Evolutionary conservation across 2,113 vertebrate species (phyloP).

Genomic region (Cryptomyrus ogoouensis): DNA sequence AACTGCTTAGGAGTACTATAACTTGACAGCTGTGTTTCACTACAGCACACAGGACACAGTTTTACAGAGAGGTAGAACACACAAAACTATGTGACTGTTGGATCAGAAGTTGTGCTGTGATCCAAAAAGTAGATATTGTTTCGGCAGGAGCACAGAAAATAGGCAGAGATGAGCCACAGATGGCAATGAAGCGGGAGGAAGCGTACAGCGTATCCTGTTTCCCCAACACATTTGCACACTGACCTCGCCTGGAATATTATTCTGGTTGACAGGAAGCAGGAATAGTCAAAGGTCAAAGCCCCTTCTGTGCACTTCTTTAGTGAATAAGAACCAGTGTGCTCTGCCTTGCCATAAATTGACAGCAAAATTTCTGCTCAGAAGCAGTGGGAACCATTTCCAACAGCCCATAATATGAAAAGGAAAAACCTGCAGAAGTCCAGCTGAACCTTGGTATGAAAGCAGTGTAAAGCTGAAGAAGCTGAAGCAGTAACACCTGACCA

Average conservation of each 20-base stretch:
- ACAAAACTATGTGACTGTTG: too few relatives aligned
- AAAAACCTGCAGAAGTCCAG: background rate
- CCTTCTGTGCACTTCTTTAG: conserved; percentile 24
- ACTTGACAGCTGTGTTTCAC: background rate
- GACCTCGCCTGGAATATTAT: conserved; percentile 28
- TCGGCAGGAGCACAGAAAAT: background rate
- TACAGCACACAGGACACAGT: background rate
- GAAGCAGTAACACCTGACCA: background rate
- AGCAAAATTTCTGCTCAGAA: background rate
- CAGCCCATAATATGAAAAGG: background rate
- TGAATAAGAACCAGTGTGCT: background rate
- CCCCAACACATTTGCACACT: background rate
- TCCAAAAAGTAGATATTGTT: background rate
- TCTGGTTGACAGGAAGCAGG: conserved; percentile 33
- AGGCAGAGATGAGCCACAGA: background rate
- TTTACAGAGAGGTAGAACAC: background rate
- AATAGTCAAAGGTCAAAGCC: conserved; percentile 27
- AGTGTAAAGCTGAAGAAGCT: background rate
- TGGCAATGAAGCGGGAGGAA: background rate
- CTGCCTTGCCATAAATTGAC: background rate
- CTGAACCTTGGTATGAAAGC: background rate
- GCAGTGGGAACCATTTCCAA: background rate
- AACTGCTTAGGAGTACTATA: background rate
- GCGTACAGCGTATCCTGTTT: background rate
- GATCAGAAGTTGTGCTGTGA: background rate